Percentiles rank a stretch among this genome's conserved stretches.
Conservation (phyloP, 1,140 invertebrate species). For the Orussus abietinus region DNA sequence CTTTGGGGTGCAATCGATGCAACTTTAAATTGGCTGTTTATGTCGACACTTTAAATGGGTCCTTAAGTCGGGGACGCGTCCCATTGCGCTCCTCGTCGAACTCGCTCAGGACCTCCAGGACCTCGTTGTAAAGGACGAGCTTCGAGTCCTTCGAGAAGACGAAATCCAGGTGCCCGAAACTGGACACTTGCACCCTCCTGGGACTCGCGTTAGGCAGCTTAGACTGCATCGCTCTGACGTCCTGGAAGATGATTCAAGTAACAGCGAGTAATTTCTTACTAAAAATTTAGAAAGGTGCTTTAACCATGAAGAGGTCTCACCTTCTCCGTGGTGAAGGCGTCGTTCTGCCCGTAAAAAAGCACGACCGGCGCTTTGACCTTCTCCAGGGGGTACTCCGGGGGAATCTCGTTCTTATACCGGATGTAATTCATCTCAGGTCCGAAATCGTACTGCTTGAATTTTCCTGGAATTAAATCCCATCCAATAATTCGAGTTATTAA, state of each 20-base stretch:
- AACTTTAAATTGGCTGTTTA: no score
- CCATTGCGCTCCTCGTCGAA: no score
- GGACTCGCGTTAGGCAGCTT: conserved; percentile 50
- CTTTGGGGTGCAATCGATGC: no score
- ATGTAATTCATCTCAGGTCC: conserved; percentile 44
- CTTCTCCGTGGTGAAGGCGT: conserved; percentile 47
- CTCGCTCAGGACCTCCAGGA: conserved; percentile 21
- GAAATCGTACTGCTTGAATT: conserved; percentile 34
- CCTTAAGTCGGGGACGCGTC: no score
- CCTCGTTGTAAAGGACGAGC: conserved; percentile 56
- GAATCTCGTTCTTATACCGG: conserved; percentile 47
- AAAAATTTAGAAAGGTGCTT: neutral
- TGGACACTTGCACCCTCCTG: conserved; percentile 51
- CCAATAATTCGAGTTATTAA: conserved; percentile 1
- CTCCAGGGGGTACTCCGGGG: conserved; percentile 59
- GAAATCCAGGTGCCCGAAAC: conserved; percentile 72
- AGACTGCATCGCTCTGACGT: conserved; percentile 58
- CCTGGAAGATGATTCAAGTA: conserved; percentile 54
- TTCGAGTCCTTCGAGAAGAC: conserved; percentile 61
- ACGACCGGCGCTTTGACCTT: conserved; percentile 63
- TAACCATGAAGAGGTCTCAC: conserved; percentile 15
- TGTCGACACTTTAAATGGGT: no score
- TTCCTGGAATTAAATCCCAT: conserved; percentile 13
- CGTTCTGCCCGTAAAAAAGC: conserved; percentile 61
- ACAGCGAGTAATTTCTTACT: no score